A percentile compares a stretch with the other conserved stretches of the same genome.
Conservation (phyloP, 2,888 invertebrate genomes). For the Acrobasis suavella region DNA sequence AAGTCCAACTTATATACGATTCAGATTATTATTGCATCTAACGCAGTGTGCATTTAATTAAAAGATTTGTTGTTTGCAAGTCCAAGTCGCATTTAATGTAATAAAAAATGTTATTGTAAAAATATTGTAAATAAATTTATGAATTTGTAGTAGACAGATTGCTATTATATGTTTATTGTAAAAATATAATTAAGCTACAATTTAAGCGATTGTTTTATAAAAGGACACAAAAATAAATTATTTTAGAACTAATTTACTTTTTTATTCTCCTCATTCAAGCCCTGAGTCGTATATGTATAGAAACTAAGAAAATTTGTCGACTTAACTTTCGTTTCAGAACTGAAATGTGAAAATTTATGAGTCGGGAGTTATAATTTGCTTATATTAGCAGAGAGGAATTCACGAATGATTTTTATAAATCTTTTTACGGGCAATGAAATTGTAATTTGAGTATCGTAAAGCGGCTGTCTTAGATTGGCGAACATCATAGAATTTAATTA, state of each 20-base stretch:
- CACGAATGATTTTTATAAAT: conserved; percentile 55
- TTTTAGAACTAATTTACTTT: conserved; percentile 67
- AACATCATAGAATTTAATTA: conserved; percentile 79
- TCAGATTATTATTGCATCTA: conserved; percentile 21
- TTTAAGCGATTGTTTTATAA: conserved; percentile 78
- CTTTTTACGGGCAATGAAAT: conserved; percentile 72
- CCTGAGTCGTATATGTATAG: background rate
- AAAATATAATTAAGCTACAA: conserved; percentile 56
- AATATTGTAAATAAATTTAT: conserved; percentile 50
- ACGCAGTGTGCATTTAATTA: conserved; percentile 16
- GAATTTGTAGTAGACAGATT: conserved; percentile 60
- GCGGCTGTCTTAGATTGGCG: conserved; percentile 75
- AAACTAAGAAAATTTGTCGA: conserved; percentile 9
- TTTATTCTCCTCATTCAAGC: conserved; percentile 26
- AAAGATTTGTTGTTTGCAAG: conserved; percentile 19
- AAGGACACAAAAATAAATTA: conserved; percentile 77
- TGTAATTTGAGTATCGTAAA: conserved; percentile 75
- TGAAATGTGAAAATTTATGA: conserved; percentile 30
- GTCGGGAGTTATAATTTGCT: conserved; percentile 16
- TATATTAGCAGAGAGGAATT: conserved; percentile 18
- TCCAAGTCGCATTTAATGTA: conserved; percentile 25
- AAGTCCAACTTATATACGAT: conserved; percentile 17
- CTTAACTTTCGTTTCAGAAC: background rate
- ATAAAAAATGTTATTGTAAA: conserved; percentile 46
- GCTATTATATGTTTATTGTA: conserved; percentile 73